Conservation (phyloP, 2,113 vertebrate species). For the Tichodroma muraria region DNA sequence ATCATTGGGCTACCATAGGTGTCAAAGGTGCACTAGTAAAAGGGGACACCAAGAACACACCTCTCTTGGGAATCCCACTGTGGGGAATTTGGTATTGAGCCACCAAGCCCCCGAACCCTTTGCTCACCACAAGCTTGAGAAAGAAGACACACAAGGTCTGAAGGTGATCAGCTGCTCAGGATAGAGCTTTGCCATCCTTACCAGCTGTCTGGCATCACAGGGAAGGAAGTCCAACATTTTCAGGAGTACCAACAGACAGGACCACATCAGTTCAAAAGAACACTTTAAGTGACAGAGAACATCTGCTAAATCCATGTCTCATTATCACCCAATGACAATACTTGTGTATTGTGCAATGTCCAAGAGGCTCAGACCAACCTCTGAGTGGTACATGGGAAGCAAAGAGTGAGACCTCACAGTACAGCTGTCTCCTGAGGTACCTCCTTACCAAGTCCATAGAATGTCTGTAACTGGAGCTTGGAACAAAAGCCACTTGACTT, state of each 20-base stretch:
- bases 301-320: not conserved
- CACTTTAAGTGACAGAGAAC: not conserved
- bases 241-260: not conserved
- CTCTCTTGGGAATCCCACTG: not conserved
- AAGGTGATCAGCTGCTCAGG: not conserved
- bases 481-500: not conserved
- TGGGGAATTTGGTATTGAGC: not conserved
- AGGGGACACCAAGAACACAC: not conserved
- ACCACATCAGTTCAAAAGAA: rapidly evolving
- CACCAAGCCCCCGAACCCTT: rapidly evolving
- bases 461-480: not conserved
- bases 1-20: not conserved
- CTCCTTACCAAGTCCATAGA: not conserved
- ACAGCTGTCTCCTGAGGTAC: not conserved
- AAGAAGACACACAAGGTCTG: not conserved
- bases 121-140: not conserved
- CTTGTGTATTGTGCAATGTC: not conserved
- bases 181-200: not conserved
- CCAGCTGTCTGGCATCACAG: not conserved
- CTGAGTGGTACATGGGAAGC: not conserved
- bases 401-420: not conserved
- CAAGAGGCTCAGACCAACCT: not conserved
- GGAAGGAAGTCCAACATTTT: not conserved
- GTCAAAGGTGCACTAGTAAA: not conserved
- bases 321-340: not conserved